Evolutionary conservation across 2,888 invertebrate species (phyloP), one percentile per base, ranked within the genome.

Genomic region (Tetragonisca angustula): DNA sequence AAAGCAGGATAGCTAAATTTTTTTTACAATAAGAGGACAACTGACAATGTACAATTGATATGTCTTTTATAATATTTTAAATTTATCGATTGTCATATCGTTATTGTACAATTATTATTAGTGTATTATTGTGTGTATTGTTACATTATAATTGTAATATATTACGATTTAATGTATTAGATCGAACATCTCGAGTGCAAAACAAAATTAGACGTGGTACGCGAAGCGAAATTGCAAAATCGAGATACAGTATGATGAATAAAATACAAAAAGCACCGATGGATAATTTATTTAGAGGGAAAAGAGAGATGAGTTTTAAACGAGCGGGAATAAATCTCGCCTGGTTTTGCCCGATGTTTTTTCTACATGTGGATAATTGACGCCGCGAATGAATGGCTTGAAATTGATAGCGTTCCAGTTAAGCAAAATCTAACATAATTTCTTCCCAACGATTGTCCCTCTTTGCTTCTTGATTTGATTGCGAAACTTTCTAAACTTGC

Each of bases 241-340:
- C 6, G 36, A n/a, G 36, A 56, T 17, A n/a, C 15, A n/a, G 11
- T 2, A 52, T 56, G 32, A 70, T 17, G 54, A 56, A 27, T 36
- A 43, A 56, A 56, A 56, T 49, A 4, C 9, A 32, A 49, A 49
- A 61, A 49, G 13, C 43, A 5, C 15, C 54, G 56, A 67, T 67
- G 54, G 54, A 56, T 64, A 49, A 67, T 75, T 54, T 56, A 54
- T 15, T 17, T 43, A 43, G 36, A 21, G 36, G 54, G 9, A 4
- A n/a, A 27, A 15, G 70, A n/a, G n/a, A 17, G 54, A 70, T 17
- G 54, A 70, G 70, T 56, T 70, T 70, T 56, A 70, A 70, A 70
- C 54, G 54, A 59, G 59, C 27, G 72, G 13, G 61, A 27, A 72
- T 72, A 72, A 61, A 49, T 72, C 72, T 49, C 54, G n/a, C 36